A percentile compares a stretch with the other conserved stretches of the same genome.
These are phyloP conservation scores for Alectoris magna DNA, from an alignment of 2,797 vertebrate species.

Conservation along the genomic window DNA sequence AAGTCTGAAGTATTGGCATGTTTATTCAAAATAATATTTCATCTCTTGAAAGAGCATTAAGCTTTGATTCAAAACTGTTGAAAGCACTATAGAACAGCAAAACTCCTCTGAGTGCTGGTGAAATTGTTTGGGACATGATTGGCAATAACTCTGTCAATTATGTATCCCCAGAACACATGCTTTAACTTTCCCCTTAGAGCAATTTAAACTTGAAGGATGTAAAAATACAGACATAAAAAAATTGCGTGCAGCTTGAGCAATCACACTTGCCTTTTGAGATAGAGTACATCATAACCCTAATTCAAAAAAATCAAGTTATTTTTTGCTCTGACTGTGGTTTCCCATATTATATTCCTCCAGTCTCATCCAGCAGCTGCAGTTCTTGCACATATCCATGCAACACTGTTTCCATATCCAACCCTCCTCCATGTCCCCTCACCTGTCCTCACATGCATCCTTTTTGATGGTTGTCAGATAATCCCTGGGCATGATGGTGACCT, in stretches of 20 bases:
- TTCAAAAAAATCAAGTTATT: neutral
- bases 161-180: neutral
- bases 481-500: neutral
- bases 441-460: neutral
- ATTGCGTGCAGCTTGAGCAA: neutral
- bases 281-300: neutral
- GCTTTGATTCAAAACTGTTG: conserved; percentile 66
- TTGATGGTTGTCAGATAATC: neutral
- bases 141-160: neutral
- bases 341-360: fast-evolving
- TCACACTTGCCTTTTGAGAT: neutral
- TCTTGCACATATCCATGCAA: neutral
- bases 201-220: neutral
- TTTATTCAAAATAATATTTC: conserved; percentile 69
- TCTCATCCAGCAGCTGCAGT: neutral
- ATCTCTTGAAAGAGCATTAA: conserved; percentile 65
- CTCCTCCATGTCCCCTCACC: neutral
- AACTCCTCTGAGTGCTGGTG: conserved; percentile 24
- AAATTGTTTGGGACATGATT: conserved; percentile 2
- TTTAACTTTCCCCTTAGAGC: neutral
- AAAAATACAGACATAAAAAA: neutral
- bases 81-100: conserved; percentile 59
- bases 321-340: neutral
- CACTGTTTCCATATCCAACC: neutral
- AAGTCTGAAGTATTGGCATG: conserved; percentile 55